Base-by-base conservation (phyloP, 2,113 vertebrate genomes). In the Xenopus laevis region DNA sequence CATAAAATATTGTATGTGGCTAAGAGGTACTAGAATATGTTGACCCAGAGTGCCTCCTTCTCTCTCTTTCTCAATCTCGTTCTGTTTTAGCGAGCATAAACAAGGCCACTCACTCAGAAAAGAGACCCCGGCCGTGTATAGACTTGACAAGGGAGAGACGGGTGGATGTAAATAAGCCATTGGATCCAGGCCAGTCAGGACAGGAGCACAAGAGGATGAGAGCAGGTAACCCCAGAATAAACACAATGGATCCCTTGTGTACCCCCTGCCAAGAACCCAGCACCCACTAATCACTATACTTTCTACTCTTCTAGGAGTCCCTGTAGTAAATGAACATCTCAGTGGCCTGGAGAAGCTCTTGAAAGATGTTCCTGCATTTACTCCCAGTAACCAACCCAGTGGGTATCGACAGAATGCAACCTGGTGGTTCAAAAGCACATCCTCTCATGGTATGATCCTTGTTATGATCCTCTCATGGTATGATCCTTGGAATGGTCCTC, bases 331-430 rank as follows among this genome's bases (percentile, higher is more conserved):
- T 64, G 74, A 76, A 64, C 74, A 76, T 64, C 47, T 76, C 0
- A 76, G 74, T 4, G 74, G 74, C 9, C 50, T 76, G 59, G 74
- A 76, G 74, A 76, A 76, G 60, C 74, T 76, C 2, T 27, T 76
- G 33, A 76, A 70, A 16, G 74, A 52, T 13, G 47, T 76, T 10
- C 50, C 74, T 8, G 17, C 74, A 11, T 70, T 76, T 15, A 23
- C 74, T 10, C 27, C 58, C 10, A 30, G 21, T 4, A 52, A 9
- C 30, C n/a, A 59, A 46, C n/a, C 58, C 33, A 46, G 74, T 5
- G 66, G 46, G 9, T 61, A 64, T 13, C 16, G 57, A 27, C 59
- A 40, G 47, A 58, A 57, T n/a, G 66, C 59, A 23, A 69, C 27
- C 60, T 70, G 66, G 74, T 76, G 74, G 74, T 70, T 70, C 57